Evolutionary conservation across 2,797 vertebrate species (phyloP).

Genomic region (Psittacula derbiana): DNA sequence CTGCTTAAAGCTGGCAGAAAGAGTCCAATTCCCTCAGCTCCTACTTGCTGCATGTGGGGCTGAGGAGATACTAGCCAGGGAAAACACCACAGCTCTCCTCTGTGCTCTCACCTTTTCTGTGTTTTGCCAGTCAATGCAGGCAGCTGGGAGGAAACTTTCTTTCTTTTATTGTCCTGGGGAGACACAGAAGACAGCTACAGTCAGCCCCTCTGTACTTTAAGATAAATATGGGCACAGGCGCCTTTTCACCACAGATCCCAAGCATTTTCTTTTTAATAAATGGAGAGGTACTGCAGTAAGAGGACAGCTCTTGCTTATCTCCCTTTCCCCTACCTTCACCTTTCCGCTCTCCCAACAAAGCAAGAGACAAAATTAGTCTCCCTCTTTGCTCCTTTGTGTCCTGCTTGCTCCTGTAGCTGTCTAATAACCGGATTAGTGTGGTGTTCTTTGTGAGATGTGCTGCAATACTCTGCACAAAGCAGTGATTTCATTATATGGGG

Average conservation of each 20-base stretch:
- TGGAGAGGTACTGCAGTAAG: neutral
- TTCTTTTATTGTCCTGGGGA: neutral
- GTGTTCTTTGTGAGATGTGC: neutral
- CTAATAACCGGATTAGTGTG: neutral
- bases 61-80: neutral
- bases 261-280: neutral
- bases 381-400: neutral
- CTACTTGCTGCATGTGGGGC: accelerated
- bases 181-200: neutral
- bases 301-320: neutral
- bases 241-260: neutral
- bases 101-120: neutral
- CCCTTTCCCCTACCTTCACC: accelerated
- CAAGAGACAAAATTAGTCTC: neutral
- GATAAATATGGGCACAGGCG: neutral
- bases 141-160: neutral
- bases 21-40: neutral
- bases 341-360: neutral
- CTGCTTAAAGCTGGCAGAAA: neutral
- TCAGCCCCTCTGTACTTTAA: neutral
- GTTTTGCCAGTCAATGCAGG: neutral
- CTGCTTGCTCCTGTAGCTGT: neutral
- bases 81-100: accelerated
- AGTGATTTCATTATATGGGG: neutral
- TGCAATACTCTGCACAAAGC: neutral